phyloP scores from a whole-genome alignment of 2,888 invertebrate species.

The Trissoscelio sp. region DNA sequence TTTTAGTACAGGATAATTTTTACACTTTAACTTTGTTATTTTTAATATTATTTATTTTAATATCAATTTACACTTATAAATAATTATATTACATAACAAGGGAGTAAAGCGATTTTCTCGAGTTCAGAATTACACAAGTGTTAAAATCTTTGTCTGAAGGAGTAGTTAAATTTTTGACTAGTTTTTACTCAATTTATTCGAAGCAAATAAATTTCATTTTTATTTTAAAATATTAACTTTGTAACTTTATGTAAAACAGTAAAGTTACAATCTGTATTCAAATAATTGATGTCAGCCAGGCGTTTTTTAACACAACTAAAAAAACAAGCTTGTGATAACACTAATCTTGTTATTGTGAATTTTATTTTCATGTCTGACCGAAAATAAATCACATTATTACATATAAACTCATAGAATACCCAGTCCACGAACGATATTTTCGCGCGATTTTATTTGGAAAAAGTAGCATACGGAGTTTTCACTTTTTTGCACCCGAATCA shows the following conservation, averaged over 20 bases:
- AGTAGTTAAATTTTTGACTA: no score
- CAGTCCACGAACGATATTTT: constrained; percentile 42
- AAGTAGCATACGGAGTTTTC: constrained; percentile 37
- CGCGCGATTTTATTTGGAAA: constrained; percentile 39
- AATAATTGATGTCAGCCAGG: background rate
- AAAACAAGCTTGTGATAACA: background rate
- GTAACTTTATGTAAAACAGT: background rate
- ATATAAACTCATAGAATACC: constrained; percentile 31
- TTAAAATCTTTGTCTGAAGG: no score
- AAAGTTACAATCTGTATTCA: background rate
- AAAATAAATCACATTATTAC: constrained; percentile 45
- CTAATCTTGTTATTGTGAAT: constrained; percentile 12
- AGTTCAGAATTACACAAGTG: no score
- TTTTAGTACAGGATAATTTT: no score
- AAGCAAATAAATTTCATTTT: no score
- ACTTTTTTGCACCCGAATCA: constrained; percentile 37
- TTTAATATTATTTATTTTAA: no score
- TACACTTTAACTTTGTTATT: no score
- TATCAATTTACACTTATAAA: no score
- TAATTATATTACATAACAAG: no score
- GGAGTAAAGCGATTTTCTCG: no score
- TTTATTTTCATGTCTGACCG: constrained; percentile 10
- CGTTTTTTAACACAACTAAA: background rate
- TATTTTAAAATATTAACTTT: no score
- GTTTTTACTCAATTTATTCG: no score